phyloP scores from a whole-genome alignment of 2,113 vertebrate genomes.

The Heterotis niloticus region DNA sequence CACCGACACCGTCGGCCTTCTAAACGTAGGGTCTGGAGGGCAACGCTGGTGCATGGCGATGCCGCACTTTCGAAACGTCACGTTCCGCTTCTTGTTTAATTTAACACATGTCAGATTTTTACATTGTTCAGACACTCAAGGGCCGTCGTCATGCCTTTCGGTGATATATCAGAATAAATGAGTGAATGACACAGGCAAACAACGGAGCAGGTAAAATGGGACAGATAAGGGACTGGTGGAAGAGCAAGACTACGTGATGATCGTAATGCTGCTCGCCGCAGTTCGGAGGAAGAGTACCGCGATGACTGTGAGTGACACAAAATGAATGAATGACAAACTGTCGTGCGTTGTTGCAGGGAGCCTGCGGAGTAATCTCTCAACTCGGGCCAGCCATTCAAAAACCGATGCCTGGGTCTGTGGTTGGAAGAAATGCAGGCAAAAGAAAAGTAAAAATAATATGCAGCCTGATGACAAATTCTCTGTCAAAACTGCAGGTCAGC shows the following conservation, averaged over 20 bases:
- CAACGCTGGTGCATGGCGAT: neutral
- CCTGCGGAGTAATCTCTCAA: conserved; percentile 54
- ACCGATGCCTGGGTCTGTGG: conserved; percentile 43
- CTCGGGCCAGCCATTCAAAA: conserved; percentile 48
- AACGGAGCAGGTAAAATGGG: conserved; percentile 40
- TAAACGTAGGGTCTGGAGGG: neutral
- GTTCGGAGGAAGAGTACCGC: conserved; percentile 54
- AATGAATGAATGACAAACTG: conserved; percentile 51
- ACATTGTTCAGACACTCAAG: no score
- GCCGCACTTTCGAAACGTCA: neutral
- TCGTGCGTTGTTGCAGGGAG: conserved; percentile 51
- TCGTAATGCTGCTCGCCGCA: conserved; percentile 44
- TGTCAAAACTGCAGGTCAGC: conserved; percentile 41
- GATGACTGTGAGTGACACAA: conserved; percentile 46
- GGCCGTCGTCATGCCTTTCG: neutral
- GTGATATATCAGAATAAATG: neutral
- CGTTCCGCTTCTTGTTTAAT: neutral
- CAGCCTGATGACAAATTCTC: conserved; percentile 40
- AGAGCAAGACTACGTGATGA: conserved; percentile 33
- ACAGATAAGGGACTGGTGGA: conserved; percentile 35
- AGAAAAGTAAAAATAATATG: conserved; percentile 1
- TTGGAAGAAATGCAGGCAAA: conserved; percentile 50
- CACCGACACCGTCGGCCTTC: no score
- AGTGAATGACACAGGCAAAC: conserved; percentile 39
- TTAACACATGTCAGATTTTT: no score